Percentiles rank a stretch among this genome's conserved stretches.
Evolutionary conservation across 2,113 vertebrate species (phyloP).

Genomic region (Glareola pratincola): DNA sequence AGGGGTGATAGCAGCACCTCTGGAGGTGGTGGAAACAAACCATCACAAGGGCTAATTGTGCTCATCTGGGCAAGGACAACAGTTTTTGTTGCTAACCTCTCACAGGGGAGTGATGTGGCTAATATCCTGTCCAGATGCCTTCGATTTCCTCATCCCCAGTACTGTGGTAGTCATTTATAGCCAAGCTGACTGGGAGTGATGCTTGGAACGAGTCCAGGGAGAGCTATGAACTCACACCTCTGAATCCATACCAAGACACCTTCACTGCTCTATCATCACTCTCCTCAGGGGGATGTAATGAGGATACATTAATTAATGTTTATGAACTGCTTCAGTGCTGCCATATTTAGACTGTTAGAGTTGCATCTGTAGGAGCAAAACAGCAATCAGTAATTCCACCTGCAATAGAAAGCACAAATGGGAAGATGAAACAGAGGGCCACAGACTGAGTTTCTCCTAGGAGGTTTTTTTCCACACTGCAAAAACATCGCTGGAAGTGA

Average conservation of each 20-base stretch:
- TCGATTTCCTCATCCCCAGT: not conserved
- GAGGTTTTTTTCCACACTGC: not conserved
- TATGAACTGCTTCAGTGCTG: slow-evolving; percentile 20
- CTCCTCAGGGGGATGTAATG: slow-evolving; percentile 10
- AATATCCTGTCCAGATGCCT: slow-evolving; percentile 10
- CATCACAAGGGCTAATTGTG: not conserved
- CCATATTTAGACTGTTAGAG: slow-evolving; percentile 41
- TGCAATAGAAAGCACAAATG: not conserved
- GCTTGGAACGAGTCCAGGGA: not conserved
- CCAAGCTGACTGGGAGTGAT: not conserved
- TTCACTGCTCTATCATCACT: slow-evolving; percentile 8
- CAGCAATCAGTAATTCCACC: not conserved
- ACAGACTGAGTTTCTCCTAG: not conserved
- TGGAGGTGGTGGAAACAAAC: not conserved
- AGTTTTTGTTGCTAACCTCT: not conserved
- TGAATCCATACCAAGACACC: slow-evolving; percentile 32
- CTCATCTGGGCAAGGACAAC: not conserved
- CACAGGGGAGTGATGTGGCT: slow-evolving; percentile 7
- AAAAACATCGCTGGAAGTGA: not conserved
- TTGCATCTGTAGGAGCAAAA: not conserved
- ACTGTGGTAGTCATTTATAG: slow-evolving; percentile 31
- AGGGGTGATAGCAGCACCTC: not conserved
- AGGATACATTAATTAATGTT: slow-evolving; percentile 43
- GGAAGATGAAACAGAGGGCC: not conserved
- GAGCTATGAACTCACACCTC: slow-evolving; percentile 28